phyloP scores from a whole-genome alignment of 2,113 vertebrate species.

The Tapirus terrestris region DNA sequence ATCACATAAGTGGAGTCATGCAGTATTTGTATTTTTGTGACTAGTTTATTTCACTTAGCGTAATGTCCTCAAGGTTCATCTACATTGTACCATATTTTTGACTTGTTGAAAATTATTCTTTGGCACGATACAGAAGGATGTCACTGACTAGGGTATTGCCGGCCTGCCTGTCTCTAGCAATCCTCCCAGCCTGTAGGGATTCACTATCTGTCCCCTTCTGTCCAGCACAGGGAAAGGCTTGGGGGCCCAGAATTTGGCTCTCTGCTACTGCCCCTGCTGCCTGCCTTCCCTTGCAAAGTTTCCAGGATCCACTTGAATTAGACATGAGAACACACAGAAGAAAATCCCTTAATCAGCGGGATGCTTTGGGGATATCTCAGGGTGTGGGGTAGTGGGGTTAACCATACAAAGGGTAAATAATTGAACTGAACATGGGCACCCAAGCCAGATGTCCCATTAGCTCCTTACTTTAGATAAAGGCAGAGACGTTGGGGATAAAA shows the following conservation, averaged over 20 bases:
- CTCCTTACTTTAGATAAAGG: neutral
- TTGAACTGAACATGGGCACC: neutral
- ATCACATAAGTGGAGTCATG: neutral
- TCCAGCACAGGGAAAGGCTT: neutral
- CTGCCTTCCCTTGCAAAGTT: neutral
- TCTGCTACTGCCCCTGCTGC: neutral
- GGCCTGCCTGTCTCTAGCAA: neutral
- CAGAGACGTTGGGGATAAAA: neutral
- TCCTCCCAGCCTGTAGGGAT: neutral
- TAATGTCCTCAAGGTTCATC: neutral
- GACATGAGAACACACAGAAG: neutral
- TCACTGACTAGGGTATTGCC: neutral
- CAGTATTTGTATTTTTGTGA: neutral
- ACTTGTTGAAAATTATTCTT: neutral
- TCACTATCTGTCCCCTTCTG: neutral
- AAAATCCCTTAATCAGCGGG: neutral
- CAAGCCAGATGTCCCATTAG: neutral
- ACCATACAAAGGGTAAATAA: neutral
- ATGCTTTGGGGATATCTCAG: neutral
- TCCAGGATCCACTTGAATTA: neutral
- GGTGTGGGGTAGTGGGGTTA: neutral
- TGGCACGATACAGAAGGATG: neutral
- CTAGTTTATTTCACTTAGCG: neutral
- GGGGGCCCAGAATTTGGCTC: neutral
- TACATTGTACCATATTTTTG: neutral